Evolutionary conservation across 2,888 invertebrate species (phyloP).

Genomic region (Melieria crassipennis): DNA sequence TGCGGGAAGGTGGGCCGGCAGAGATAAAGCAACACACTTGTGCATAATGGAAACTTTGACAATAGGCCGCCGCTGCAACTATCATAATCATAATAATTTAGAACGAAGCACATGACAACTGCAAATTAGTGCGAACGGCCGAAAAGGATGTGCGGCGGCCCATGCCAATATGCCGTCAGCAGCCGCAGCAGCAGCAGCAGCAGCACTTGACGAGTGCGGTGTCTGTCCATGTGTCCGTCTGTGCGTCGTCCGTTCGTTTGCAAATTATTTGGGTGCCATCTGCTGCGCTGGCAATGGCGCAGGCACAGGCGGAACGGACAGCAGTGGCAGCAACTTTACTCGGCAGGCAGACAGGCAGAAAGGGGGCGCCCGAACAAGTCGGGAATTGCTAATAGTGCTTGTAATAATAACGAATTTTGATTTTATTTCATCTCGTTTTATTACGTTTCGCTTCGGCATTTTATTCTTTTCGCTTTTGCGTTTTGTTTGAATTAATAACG

Average conservation of each 20-base stretch:
- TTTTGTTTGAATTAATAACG: slow-evolving; percentile 59
- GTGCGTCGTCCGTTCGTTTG: background rate
- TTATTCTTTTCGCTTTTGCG: slow-evolving; percentile 42
- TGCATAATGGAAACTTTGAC: too few relatives aligned
- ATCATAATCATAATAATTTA: slow-evolving; percentile 7
- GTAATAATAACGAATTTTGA: slow-evolving; percentile 59
- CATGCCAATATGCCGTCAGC: too few relatives aligned
- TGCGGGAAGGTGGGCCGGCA: too few relatives aligned
- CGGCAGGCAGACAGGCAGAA: background rate
- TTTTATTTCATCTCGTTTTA: slow-evolving; percentile 53
- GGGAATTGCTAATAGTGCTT: slow-evolving; percentile 17
- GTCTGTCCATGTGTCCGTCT: background rate
- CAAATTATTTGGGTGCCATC: slow-evolving; percentile 21
- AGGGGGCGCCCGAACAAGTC: slow-evolving; percentile 12
- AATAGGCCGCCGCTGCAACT: background rate
- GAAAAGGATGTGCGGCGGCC: too few relatives aligned
- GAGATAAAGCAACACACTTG: too few relatives aligned
- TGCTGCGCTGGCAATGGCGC: background rate
- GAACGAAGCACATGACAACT: slow-evolving; percentile 19
- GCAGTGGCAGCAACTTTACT: background rate
- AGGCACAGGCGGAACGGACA: background rate
- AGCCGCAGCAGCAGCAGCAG: too few relatives aligned
- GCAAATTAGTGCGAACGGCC: slow-evolving; percentile 17
- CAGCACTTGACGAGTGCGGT: too few relatives aligned
- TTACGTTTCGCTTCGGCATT: slow-evolving; percentile 18